A percentile compares a stretch with the other conserved stretches of the same genome.
Conservation (phyloP, 2,797 vertebrate genomes). For the Sebastolobus alascanus region DNA sequence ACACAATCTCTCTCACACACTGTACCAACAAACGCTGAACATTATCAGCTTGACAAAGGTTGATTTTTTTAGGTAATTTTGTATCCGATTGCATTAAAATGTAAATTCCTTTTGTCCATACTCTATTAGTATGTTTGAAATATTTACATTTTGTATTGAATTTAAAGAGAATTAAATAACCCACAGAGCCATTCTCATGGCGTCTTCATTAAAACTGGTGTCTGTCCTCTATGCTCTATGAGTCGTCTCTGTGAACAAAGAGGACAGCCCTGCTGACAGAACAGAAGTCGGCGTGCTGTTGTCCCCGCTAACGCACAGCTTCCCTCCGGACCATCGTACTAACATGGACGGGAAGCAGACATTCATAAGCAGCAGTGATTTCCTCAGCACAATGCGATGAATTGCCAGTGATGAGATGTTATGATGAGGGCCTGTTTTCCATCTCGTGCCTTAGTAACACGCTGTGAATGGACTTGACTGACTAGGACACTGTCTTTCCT, state of each 20-base stretch:
- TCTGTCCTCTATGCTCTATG: background rate
- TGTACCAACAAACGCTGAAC: constrained; percentile 14
- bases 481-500: constrained; percentile 36
- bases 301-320: constrained; percentile 21
- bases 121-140: background rate
- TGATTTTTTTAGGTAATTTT: background rate
- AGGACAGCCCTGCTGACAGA: constrained; percentile 27
- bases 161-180: background rate
- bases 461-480: constrained; percentile 38
- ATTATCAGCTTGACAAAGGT: background rate
- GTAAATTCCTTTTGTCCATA: background rate
- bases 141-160: background rate
- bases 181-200: background rate
- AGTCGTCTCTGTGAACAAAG: constrained; percentile 11
- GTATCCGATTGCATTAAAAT: constrained; percentile 5
- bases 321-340: constrained; percentile 22
- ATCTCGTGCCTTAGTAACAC: constrained; percentile 51
- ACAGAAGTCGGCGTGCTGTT: constrained; percentile 16
- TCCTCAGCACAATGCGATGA: constrained; percentile 66
- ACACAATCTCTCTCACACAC: constrained; percentile 16
- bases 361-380: constrained; percentile 70
- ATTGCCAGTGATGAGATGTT: constrained; percentile 69
- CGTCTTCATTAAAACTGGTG: background rate
- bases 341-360: constrained; percentile 67
- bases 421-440: constrained; percentile 73